A percentile compares a stretch with the other conserved stretches of the same genome.
phyloP scores from a whole-genome alignment of 2,888 invertebrate species.

The Ectobius pallidus region DNA sequence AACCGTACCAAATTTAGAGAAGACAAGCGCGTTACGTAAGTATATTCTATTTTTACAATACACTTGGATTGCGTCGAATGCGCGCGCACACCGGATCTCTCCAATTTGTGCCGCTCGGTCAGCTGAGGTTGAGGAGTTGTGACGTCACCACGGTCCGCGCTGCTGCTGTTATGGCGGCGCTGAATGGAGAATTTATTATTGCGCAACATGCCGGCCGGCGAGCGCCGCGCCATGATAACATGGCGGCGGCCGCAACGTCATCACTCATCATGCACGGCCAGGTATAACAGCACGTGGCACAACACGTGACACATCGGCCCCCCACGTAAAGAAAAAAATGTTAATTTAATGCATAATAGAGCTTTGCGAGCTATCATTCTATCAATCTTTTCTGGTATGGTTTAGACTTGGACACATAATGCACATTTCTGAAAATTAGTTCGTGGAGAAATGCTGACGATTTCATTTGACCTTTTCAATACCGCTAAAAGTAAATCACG shows the following conservation, averaged over 20 bases:
- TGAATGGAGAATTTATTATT: conserved; percentile 21
- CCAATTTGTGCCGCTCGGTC: conserved; percentile 27
- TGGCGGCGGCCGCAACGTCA: conserved; percentile 6
- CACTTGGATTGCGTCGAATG: conserved; percentile 1
- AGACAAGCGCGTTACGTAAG: no score
- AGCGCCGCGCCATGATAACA: background rate
- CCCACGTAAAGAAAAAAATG: no score
- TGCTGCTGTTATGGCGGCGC: conserved; percentile 23
- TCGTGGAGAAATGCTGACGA: no score
- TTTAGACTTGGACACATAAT: no score
- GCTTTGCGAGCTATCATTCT: no score
- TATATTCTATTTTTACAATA: no score
- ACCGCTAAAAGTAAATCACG: no score
- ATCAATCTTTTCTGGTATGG: no score
- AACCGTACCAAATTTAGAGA: no score
- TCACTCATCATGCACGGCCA: background rate
- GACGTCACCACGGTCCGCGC: conserved; percentile 12
- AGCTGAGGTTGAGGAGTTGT: conserved; percentile 20
- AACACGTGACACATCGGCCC: background rate
- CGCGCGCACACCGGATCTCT: conserved; percentile 29
- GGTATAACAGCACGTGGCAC: background rate
- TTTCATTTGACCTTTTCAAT: no score
- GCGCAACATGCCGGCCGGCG: conserved; percentile 19
- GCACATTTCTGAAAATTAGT: no score
- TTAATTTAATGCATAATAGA: no score